These are phyloP conservation scores for Cinclus mexicanus DNA, from an alignment of 2,113 vertebrate genomes.

Conservation along the genomic window DNA sequence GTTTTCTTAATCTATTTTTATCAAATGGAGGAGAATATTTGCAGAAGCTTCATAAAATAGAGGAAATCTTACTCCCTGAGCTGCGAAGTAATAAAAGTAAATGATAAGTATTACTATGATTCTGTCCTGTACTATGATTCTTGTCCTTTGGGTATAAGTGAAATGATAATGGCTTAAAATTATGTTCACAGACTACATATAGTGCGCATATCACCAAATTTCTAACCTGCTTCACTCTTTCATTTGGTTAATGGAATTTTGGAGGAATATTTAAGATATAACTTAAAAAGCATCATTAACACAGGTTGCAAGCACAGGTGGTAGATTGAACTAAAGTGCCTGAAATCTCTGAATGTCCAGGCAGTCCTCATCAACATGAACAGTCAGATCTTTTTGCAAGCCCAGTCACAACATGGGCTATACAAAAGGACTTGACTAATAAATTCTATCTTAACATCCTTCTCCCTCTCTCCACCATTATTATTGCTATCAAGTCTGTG, in stretches of 20 bases:
- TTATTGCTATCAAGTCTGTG: background rate
- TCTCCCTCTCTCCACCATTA: fast-evolving
- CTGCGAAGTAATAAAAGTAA: background rate
- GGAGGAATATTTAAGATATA: background rate
- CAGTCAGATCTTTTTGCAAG: background rate
- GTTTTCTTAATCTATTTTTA: background rate
- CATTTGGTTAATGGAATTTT: background rate
- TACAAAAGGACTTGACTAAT: background rate
- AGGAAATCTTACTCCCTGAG: background rate
- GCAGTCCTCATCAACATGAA: background rate
- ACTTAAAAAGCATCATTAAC: background rate
- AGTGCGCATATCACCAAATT: background rate
- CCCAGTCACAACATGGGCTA: background rate
- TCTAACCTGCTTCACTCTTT: background rate
- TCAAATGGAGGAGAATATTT: background rate
- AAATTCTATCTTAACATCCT: background rate
- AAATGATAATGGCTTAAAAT: background rate
- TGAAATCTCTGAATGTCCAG: background rate
- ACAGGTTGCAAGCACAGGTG: background rate
- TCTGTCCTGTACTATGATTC: background rate
- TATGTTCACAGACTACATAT: background rate
- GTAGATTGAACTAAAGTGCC: no score
- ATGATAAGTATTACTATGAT: background rate
- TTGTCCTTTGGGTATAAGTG: background rate
- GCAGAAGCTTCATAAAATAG: background rate